Evolutionary conservation across 53 echinoderm and acorn worm species (phyloP).

Genomic region (Pentamera pediparva): DNA sequence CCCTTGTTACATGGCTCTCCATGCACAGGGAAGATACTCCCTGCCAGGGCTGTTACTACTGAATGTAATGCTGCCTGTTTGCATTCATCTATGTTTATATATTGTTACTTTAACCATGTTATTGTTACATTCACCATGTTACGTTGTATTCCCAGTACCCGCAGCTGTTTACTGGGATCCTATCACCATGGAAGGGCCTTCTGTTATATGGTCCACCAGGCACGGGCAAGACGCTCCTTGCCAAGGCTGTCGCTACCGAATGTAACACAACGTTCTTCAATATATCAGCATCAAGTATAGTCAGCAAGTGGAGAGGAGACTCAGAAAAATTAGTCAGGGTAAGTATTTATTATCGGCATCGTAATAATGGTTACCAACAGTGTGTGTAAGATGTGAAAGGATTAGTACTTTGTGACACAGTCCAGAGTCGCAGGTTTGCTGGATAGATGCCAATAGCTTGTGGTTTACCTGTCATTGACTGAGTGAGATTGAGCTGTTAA

Average conservation of each 20-base stretch:
- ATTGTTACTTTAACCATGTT: not conserved
- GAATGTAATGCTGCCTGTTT: no score
- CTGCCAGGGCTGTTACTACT: no score
- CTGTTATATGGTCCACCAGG: conserved; percentile 91
- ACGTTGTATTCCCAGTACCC: conserved; percentile 88
- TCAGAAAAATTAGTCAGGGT: conserved; percentile 97
- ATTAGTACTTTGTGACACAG: no score
- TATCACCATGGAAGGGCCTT: conserved; percentile 96
- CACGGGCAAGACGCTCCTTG: conserved; percentile 89
- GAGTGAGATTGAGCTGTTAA: no score
- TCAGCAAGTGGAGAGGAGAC: conserved; percentile 98
- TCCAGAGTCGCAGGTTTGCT: no score
- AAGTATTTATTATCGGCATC: conserved; percentile 15
- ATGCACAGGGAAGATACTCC: no score
- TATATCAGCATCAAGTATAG: conserved; percentile 93
- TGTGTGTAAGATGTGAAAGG: no score
- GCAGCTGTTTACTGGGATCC: conserved; percentile 90
- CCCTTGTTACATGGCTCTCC: no score
- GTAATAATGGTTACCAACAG: no score
- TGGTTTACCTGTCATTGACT: no score
- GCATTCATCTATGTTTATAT: not conserved
- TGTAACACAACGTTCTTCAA: conserved; percentile 99
- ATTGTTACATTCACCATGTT: no score
- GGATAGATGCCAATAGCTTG: no score
- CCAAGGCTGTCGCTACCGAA: conserved; percentile 95